A percentile compares a stretch with the other conserved stretches of the same genome.
Conservation (phyloP, 2,113 vertebrate species). For the Peromyscus leucopus region DNA sequence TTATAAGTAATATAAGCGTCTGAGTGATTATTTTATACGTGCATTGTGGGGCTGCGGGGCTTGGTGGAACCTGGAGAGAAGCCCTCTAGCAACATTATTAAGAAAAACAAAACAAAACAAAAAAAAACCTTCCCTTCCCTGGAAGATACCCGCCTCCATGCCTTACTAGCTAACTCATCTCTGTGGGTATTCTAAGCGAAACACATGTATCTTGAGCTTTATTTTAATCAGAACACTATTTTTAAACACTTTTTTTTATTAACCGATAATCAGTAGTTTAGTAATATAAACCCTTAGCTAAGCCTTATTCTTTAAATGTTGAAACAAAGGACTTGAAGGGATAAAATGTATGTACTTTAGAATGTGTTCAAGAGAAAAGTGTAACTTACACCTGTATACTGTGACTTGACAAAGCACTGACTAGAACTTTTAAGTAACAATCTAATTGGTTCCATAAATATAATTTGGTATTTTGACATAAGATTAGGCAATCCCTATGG, state of each 20-base stretch:
- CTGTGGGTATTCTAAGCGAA: neutral
- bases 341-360: neutral
- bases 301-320: neutral
- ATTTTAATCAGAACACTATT: slow-evolving; percentile 44
- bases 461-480: neutral
- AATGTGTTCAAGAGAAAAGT: neutral
- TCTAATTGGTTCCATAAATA: neutral
- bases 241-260: neutral
- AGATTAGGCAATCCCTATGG: neutral
- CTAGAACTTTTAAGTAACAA: neutral
- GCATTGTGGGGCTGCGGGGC: too few relatives aligned
- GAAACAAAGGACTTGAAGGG: neutral
- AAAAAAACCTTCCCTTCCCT: neutral
- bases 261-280: neutral
- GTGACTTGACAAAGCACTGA: neutral
- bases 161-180: neutral
- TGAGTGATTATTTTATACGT: too few relatives aligned
- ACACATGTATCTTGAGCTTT: neutral
- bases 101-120: neutral
- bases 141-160: neutral
- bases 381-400: neutral
- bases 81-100: too few relatives aligned
- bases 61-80: too few relatives aligned
- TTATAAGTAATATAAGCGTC: too few relatives aligned
- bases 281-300: neutral